Evolutionary conservation across 2,113 vertebrate genomes (phyloP).

Genomic region (Chaenogobius annularis): DNA sequence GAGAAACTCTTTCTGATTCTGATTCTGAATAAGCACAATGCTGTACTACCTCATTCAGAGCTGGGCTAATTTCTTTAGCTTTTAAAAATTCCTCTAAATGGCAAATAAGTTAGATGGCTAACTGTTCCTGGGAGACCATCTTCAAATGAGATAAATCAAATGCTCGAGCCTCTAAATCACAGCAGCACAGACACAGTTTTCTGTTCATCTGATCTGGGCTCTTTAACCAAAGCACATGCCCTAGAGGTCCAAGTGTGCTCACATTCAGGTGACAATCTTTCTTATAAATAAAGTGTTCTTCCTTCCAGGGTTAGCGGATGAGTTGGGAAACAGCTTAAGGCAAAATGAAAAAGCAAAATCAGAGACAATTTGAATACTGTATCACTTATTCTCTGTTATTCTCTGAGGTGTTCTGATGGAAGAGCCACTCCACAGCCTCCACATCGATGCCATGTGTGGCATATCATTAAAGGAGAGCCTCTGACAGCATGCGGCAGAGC

Average conservation of each 20-base stretch:
- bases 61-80: not conserved
- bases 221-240: not conserved
- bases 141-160: conserved; percentile 6
- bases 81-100: not conserved
- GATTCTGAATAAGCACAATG: not conserved
- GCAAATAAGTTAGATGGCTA: not conserved
- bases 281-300: not conserved
- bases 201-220: not conserved
- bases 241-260: not conserved
- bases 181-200: not conserved
- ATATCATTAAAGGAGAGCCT: conserved; percentile 28
- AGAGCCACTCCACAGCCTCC: conserved; percentile 20
- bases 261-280: not conserved
- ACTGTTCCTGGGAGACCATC: not conserved
- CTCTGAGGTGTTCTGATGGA: conserved; percentile 22
- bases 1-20: too few relatives aligned
- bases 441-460: conserved; percentile 25
- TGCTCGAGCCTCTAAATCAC: not conserved
- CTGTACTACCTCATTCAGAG: not conserved
- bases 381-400: conserved; percentile 23
- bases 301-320: not conserved
- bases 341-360: not conserved
- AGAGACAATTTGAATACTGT: conserved; percentile 12
- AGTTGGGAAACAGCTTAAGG: not conserved
- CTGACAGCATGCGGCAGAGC: conserved; percentile 18